Conservation (phyloP, 1,140 invertebrate species). For the Calliopsis andreniformis region DNA sequence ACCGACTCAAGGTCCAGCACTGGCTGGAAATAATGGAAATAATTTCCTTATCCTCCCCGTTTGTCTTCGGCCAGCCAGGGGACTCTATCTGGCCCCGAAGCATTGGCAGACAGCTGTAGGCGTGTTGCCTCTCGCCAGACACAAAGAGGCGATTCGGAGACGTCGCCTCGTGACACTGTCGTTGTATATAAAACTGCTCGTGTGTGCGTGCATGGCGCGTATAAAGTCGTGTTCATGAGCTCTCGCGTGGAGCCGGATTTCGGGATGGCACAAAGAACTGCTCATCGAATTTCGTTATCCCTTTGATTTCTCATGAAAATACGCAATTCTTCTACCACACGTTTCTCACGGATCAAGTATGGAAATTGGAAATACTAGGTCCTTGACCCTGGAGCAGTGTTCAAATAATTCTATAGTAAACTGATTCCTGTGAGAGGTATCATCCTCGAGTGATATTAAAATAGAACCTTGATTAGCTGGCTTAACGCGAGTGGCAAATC, state of each 20-base stretch:
- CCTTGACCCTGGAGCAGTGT: too few relatives aligned
- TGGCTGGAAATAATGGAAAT: conserved; percentile 11
- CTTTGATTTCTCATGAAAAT: too few relatives aligned
- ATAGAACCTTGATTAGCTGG: too few relatives aligned
- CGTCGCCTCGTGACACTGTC: conserved; percentile 50
- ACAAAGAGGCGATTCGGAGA: conserved; percentile 64
- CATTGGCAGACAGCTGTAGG: conserved; percentile 59
- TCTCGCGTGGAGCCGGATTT: conserved; percentile 32
- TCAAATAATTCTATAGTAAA: too few relatives aligned
- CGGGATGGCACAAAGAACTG: conserved; percentile 10
- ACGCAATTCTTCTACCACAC: too few relatives aligned
- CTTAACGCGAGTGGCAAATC: too few relatives aligned
- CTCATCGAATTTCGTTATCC: neutral
- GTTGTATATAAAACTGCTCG: conserved; percentile 17
- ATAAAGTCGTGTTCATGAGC: conserved; percentile 36
- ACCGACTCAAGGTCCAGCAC: neutral
- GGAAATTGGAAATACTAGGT: too few relatives aligned
- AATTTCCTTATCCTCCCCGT: conserved; percentile 43
- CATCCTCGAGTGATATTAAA: too few relatives aligned
- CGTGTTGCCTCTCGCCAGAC: conserved; percentile 61
- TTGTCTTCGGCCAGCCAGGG: conserved; percentile 22
- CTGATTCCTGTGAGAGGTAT: too few relatives aligned
- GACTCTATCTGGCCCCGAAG: conserved; percentile 29
- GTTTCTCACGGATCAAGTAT: too few relatives aligned
- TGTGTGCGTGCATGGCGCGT: conserved; percentile 1